Base-by-base conservation (phyloP, 2,113 vertebrate genomes). In the Tiliqua scincoides region DNA sequence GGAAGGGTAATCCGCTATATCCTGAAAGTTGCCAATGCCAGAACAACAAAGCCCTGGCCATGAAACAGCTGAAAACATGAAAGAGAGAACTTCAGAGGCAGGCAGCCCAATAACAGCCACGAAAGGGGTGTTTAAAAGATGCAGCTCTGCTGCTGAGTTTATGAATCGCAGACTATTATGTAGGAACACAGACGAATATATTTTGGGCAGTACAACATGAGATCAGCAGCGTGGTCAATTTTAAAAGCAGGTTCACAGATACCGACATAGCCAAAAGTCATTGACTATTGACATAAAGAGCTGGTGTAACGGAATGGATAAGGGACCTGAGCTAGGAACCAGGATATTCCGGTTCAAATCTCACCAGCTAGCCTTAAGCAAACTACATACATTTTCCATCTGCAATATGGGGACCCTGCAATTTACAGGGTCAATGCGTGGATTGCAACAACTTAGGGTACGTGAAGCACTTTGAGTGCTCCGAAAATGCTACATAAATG, bases 151-250 rank as follows among this genome's bases (percentile, higher is more conserved):
- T 11, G 11, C 0, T 30, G 83, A 37, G 6, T 20, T 18, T 83
- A 72, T n/a, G 65, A 21, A 0, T 0, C 72, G 32, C 4, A 1
- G 0, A 6, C 43, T 85, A 35, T 8, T 54, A 37, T 40, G 67
- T 30, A 1, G 0, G 7, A 21, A 3, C 32, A 17, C 0, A 2
- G 48, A 12, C 11, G 27, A 25, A 77, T 0, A 9, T 70, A 65
- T 63, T 61, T 71, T 0, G 61, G 18, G 85, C 63, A 59, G n/a
- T 40, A 68, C 72, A 89, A 84, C 84, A 72, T 48, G 48, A 54
- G 78, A 48, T n/a, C 62, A 80, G 15, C 17, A 27, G 43, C 43
- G 43, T 30, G 18, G 10, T 48, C 62, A 52, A 30, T 10, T 67
- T 67, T 67, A 25, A 20, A 43, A 20, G 2, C 11, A 27, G 63